Conservation (phyloP, 2,888 invertebrate species). For the Eupithecia exiguata region DNA sequence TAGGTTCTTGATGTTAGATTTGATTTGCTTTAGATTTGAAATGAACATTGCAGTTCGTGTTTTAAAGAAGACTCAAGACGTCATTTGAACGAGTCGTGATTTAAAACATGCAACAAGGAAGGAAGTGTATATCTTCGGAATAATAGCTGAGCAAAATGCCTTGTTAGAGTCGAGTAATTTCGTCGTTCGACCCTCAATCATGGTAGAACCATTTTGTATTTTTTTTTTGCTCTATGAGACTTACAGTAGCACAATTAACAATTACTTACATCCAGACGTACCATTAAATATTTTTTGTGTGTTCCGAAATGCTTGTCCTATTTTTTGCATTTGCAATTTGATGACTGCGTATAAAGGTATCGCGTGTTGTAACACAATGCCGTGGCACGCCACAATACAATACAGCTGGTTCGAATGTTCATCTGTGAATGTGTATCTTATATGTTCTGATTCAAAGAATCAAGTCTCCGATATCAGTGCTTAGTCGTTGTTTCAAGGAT, state of each 20-base stretch:
- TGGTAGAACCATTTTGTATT: constrained; percentile 21
- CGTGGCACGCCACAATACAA: constrained; percentile 42
- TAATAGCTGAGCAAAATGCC: constrained; percentile 19
- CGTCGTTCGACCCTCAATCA: constrained; percentile 29
- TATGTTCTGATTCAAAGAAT: constrained; percentile 41
- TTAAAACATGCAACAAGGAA: constrained; percentile 6
- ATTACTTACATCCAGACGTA: constrained; percentile 33
- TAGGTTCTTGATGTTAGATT: neutral
- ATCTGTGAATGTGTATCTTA: constrained; percentile 41
- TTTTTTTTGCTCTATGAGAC: constrained; percentile 33
- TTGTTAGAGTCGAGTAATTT: constrained; percentile 29
- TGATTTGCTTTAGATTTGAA: no score
- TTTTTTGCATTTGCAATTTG: constrained; percentile 46
- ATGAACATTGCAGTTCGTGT: neutral
- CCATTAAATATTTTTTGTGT: constrained; percentile 41
- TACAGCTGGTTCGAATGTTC: constrained; percentile 44
- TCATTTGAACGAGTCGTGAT: neutral
- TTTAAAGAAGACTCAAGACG: neutral
- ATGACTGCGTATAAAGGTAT: constrained; percentile 46
- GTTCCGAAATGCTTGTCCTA: constrained; percentile 45
- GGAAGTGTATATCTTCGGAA: constrained; percentile 7
- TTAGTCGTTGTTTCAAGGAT: constrained; percentile 32
- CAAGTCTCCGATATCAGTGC: constrained; percentile 30
- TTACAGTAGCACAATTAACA: constrained; percentile 26
- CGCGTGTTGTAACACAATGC: constrained; percentile 47